Percentiles rank a stretch among this genome's conserved stretches.
phyloP scores from a whole-genome alignment of 2,113 vertebrate species.

The Cinclus cinclus region DNA sequence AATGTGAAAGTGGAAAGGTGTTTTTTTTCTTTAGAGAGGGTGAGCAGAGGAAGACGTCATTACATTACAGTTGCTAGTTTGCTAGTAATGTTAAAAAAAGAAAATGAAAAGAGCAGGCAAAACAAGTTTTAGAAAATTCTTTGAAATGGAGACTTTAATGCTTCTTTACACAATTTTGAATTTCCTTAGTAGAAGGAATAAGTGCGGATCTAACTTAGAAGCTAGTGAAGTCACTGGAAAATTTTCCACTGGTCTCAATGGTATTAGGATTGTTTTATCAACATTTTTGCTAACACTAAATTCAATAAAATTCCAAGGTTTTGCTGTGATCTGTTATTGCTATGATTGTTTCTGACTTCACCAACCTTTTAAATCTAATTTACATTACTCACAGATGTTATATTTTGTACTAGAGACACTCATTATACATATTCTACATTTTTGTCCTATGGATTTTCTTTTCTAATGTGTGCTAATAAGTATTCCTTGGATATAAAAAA shows the following conservation, averaged over 20 bases:
- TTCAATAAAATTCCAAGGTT: background rate
- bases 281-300: background rate
- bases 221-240: background rate
- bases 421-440: background rate
- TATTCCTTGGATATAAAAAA: background rate
- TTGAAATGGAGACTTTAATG: background rate
- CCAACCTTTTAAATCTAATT: background rate
- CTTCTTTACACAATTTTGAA: background rate
- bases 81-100: background rate
- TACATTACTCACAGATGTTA: background rate
- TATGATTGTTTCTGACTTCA: background rate
- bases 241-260: background rate
- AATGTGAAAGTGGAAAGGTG: background rate
- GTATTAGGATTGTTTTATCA: background rate
- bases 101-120: background rate
- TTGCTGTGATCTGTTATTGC: background rate
- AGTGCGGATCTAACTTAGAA: background rate
- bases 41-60: background rate
- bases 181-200: background rate
- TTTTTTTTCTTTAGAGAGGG: background rate
- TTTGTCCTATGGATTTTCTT: background rate
- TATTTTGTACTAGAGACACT: background rate
- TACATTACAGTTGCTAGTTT: background rate
- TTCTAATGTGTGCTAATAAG: background rate
- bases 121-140: background rate